A percentile compares a stretch with the other conserved stretches of the same genome.
These are phyloP conservation scores for Rhadinocentrus ornatus DNA, from an alignment of 2,797 vertebrate species.

Conservation along the genomic window DNA sequence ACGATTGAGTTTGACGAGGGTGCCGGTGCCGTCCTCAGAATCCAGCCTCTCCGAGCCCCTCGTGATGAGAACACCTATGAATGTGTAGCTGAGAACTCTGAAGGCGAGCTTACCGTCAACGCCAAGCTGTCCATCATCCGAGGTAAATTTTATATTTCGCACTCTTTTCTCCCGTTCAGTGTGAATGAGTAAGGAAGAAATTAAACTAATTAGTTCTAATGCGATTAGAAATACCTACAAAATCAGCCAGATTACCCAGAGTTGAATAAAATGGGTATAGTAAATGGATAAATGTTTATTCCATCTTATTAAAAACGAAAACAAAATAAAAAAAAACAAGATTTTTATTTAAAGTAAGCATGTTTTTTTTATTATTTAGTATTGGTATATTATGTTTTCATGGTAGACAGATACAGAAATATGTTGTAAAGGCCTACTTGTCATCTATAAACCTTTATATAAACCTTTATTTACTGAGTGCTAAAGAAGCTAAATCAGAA, in stretches of 20 bases:
- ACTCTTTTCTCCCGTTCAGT: not conserved
- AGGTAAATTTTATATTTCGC: conserved; percentile 82
- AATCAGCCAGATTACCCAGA: conserved; percentile 5
- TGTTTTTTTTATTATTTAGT: not conserved
- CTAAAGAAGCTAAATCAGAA: not conserved
- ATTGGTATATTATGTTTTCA: not conserved
- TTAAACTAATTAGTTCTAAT: conserved; percentile 21
- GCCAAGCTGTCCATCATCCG: conserved; percentile 97
- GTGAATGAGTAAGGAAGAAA: not conserved
- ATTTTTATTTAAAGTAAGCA: not conserved
- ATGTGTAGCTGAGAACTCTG: conserved; percentile 93
- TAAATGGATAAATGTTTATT: not conserved
- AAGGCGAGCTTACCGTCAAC: conserved; percentile 90
- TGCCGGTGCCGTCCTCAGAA: conserved; percentile 93
- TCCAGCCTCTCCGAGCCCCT: conserved; percentile 95
- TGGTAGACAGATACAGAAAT: not conserved
- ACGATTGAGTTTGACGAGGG: conserved; percentile 98
- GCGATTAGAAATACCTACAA: conserved; percentile 27
- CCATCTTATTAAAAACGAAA: no score
- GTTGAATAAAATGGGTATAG: not conserved
- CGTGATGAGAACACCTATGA: conserved; percentile 97
- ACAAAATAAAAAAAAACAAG: no score
- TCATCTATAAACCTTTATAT: not conserved
- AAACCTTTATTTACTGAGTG: not conserved
- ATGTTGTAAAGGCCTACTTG: not conserved